Conservation (phyloP, 2,888 invertebrate genomes). For the Graphium colonna region DNA sequence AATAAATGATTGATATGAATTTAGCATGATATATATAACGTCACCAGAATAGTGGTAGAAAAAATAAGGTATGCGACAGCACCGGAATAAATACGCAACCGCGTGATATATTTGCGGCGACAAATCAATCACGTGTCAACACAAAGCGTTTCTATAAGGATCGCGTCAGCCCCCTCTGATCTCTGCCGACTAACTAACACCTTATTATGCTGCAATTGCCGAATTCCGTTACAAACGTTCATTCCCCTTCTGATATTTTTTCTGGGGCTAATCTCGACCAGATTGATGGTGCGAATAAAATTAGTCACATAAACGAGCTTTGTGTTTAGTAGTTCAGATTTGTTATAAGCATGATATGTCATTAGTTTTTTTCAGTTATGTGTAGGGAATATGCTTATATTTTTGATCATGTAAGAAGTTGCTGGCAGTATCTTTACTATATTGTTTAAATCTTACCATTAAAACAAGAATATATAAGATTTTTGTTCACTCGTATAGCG, state of each 20-base stretch:
- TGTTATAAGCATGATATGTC: conserved; percentile 1
- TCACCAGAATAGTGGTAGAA: too few species aligned
- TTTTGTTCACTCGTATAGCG: too few species aligned
- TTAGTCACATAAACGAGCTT: conserved; percentile 16
- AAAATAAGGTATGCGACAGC: neutral
- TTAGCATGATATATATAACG: too few species aligned
- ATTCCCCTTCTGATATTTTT: conserved; percentile 13
- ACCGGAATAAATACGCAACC: neutral
- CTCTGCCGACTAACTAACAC: conserved; percentile 25
- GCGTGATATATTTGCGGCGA: conserved; percentile 35
- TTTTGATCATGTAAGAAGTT: neutral
- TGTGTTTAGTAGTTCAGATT: conserved; percentile 1
- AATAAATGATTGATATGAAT: too few species aligned
- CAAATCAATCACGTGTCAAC: conserved; percentile 41
- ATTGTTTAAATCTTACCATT: too few species aligned
- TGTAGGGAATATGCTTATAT: conserved; percentile 1
- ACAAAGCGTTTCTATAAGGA: conserved; percentile 38
- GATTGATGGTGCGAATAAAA: conserved; percentile 14
- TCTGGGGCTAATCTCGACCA: neutral
- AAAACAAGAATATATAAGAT: too few species aligned
- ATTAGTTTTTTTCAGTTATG: neutral
- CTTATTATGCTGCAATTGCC: conserved; percentile 14
- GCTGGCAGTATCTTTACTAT: neutral
- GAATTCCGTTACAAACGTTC: conserved; percentile 14
- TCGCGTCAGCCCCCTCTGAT: conserved; percentile 35